Conservation (phyloP, 2,888 invertebrate species). For the Polydrusus tereticollis region DNA sequence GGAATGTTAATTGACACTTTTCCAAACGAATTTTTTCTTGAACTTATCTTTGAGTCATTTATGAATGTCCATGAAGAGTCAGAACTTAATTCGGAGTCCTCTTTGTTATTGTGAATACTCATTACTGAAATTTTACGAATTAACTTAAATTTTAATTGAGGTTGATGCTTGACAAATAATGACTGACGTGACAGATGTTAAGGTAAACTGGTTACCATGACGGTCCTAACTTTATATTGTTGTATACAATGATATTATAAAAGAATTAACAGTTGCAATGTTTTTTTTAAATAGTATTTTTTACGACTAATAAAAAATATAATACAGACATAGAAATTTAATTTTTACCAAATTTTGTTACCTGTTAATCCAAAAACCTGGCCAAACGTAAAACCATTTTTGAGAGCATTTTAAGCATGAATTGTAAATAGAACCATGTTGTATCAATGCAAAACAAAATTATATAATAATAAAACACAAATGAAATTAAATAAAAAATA, state of each 20-base stretch:
- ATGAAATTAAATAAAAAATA: too few species aligned
- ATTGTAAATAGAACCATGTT: too few species aligned
- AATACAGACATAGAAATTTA: too few species aligned
- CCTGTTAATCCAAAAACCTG: too few species aligned
- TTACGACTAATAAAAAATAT: too few species aligned
- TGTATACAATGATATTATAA: neutral
- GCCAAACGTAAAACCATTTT: too few species aligned
- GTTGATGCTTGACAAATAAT: conserved; percentile 37
- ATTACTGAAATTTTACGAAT: conserved; percentile 27
- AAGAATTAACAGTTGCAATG: too few species aligned
- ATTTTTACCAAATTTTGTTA: too few species aligned
- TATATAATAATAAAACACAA: too few species aligned
- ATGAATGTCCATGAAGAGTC: conserved; percentile 46
- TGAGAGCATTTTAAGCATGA: too few species aligned
- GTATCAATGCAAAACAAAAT: too few species aligned
- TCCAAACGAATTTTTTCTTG: conserved; percentile 11
- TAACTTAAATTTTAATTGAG: conserved; percentile 29
- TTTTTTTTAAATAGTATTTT: too few species aligned
- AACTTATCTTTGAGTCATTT: conserved; percentile 12
- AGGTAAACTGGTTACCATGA: conserved; percentile 16
- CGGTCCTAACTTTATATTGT: neutral
- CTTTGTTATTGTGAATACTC: conserved; percentile 12
- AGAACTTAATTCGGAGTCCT: conserved; percentile 34
- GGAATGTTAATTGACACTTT: neutral
- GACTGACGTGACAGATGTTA: conserved; percentile 31